These are phyloP conservation scores for Amphiprion clarkii DNA, from an alignment of 2,797 vertebrate genomes.

Conservation along the genomic window DNA sequence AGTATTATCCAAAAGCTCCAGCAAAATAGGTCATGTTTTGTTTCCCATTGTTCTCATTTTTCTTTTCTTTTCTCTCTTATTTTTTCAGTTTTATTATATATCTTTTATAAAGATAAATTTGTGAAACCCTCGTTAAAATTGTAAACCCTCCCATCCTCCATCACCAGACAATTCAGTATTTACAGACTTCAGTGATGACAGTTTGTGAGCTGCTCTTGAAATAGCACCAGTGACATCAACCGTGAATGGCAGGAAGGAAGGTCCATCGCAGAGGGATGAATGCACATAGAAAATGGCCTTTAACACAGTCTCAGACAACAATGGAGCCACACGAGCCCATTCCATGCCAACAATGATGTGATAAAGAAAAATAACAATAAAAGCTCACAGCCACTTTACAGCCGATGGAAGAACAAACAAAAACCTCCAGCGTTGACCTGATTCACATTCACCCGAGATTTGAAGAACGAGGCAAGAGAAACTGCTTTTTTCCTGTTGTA, in stretches of 20 bases:
- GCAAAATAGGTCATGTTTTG: conserved; percentile 10
- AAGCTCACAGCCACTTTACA: conserved; percentile 18
- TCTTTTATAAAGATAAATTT: neutral
- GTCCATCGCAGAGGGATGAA: conserved; percentile 42
- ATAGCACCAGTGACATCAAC: conserved; percentile 62
- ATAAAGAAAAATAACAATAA: conserved; percentile 41
- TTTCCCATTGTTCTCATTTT: conserved; percentile 2
- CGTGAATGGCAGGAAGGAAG: conserved; percentile 79
- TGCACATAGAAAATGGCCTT: conserved; percentile 54
- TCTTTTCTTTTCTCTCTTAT: neutral
- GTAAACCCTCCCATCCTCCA: neutral
- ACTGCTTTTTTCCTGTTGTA: conserved; percentile 4
- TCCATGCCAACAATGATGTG: conserved; percentile 28
- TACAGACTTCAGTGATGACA: conserved; percentile 37
- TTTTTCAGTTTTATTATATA: neutral
- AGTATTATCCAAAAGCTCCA: conserved; percentile 1
- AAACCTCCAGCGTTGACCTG: neutral
- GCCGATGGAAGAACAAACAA: conserved; percentile 7
- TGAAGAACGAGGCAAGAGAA: conserved; percentile 23
- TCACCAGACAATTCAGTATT: conserved; percentile 29
- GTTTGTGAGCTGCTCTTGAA: conserved; percentile 55
- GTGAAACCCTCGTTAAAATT: too few relatives aligned
- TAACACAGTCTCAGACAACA: conserved; percentile 58
- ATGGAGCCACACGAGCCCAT: conserved; percentile 41
- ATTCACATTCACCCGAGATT: conserved; percentile 29